Evolutionary conservation across 2,888 invertebrate species (phyloP).

Genomic region (Galeruca laticollis): DNA sequence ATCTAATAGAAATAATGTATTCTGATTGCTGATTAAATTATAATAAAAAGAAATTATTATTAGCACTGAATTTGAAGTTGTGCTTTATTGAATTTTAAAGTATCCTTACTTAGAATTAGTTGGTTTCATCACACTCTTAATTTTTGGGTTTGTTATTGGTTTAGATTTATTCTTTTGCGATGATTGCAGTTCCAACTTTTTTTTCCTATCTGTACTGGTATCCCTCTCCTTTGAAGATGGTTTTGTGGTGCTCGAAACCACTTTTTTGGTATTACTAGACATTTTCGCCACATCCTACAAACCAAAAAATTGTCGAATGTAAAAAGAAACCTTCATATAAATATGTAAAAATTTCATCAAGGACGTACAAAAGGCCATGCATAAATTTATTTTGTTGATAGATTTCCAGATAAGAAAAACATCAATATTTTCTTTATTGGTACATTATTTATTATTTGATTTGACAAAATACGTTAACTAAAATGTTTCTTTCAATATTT

Average conservation of each 20-base stretch:
- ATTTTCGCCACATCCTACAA: conserved; percentile 47
- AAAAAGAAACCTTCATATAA: neutral
- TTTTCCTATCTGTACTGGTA: conserved; percentile 41
- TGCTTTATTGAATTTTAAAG: too few species aligned
- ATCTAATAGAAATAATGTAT: too few species aligned
- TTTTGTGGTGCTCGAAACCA: conserved; percentile 33
- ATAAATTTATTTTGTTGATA: neutral
- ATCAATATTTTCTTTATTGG: neutral
- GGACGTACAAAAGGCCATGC: neutral
- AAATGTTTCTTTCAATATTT: too few species aligned
- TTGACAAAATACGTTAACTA: too few species aligned
- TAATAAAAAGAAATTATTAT: too few species aligned
- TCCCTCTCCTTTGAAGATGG: conserved; percentile 39
- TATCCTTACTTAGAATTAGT: neutral
- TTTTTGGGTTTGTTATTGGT: conserved; percentile 6
- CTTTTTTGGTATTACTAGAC: conserved; percentile 28
- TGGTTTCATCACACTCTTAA: conserved; percentile 20
- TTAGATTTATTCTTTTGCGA: conserved; percentile 16
- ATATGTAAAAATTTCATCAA: too few species aligned
- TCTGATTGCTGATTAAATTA: too few species aligned
- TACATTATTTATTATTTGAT: neutral
- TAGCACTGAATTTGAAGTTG: too few species aligned
- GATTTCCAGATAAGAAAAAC: too few species aligned
- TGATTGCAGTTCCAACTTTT: conserved; percentile 21
- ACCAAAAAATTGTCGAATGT: neutral